These are phyloP conservation scores for Catharus bicknelli DNA, from an alignment of 2,113 vertebrate genomes.

Conservation along the genomic window DNA sequence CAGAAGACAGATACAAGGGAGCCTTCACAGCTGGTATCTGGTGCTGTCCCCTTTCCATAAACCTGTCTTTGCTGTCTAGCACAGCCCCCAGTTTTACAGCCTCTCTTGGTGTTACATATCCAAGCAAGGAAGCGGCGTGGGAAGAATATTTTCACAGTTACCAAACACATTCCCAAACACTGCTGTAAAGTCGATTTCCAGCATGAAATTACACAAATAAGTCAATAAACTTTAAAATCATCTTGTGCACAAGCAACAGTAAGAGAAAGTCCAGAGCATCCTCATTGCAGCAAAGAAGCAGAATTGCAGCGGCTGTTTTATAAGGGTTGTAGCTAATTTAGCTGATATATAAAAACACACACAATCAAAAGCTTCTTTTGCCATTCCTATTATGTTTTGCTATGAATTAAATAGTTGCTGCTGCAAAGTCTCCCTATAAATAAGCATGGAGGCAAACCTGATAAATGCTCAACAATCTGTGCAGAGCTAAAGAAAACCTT, in stretches of 20 bases:
- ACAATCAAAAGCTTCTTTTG: not conserved
- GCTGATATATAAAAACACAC: not conserved
- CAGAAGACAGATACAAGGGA: not conserved
- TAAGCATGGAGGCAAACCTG: not conserved
- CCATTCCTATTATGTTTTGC: not conserved
- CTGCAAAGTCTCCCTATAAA: not conserved
- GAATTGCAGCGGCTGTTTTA: not conserved
- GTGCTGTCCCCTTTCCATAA: not conserved
- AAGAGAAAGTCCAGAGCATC: not conserved
- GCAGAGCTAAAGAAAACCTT: not conserved
- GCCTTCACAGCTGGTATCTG: not conserved
- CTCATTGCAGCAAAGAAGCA: not conserved
- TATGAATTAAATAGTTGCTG: not conserved
- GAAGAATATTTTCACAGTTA: not conserved
- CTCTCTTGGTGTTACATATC: not conserved
- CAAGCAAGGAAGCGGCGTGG: not conserved
- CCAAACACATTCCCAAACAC: not conserved
- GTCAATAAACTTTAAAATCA: not conserved
- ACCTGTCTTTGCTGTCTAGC: not conserved
- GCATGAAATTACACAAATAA: slow-evolving; percentile 15
- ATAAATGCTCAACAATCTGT: not conserved
- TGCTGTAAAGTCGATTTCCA: not conserved
- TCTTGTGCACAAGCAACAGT: not conserved
- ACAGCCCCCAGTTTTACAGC: not conserved
- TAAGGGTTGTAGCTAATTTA: not conserved